Base-by-base conservation (phyloP, 2,888 invertebrate genomes). In the Melanostoma mellinum region DNA sequence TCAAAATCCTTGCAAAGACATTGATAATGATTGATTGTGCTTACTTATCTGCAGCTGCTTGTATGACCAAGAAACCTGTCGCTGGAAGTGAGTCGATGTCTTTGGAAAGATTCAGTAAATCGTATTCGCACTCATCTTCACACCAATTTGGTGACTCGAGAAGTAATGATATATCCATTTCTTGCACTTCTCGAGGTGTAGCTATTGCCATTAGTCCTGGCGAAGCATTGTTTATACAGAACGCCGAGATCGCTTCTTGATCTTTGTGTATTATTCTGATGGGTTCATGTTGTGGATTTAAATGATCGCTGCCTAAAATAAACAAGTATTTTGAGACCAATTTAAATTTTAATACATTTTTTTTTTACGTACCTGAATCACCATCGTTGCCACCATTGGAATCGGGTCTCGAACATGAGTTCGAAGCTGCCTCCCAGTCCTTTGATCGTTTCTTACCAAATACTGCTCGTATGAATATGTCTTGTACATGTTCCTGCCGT, bases 201-300 rank as follows among this genome's bases (percentile, higher is more conserved):
- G 99, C 97, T 86, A 99, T 94, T 0, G 98, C 97, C 86, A 99
- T 94, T 85, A 96, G 92, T 42, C 97, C 97, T 67, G 94, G 93
- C 86, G 95, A 95, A 20, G 96, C 98, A 93, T 97, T 96, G 91
- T 98, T 99, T 77, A 99, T 93, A 89, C 99, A 98, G 93, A 99
- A 99, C 40, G 99, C 97, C 68, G 98, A 95, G 87, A 99, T 98
- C 73, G 98, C 97, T 91, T 99, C 99, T 92, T 98, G 98, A 89
- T 99, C 99, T 92, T 99, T 99, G 91, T 99, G 99, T 86, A 99
- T 97, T 87, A 99, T 97, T 86, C 98, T 94, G 78, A 98, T 97
- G 6, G 97, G 97, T 89, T 97, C 97, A 76, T 94, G 93, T 76
- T 86, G 85, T 50, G 71, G 42, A 61, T 60, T 76, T 6, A 85